Evolutionary conservation across 2,113 vertebrate species (phyloP).

Genomic region (Procavia capensis): DNA sequence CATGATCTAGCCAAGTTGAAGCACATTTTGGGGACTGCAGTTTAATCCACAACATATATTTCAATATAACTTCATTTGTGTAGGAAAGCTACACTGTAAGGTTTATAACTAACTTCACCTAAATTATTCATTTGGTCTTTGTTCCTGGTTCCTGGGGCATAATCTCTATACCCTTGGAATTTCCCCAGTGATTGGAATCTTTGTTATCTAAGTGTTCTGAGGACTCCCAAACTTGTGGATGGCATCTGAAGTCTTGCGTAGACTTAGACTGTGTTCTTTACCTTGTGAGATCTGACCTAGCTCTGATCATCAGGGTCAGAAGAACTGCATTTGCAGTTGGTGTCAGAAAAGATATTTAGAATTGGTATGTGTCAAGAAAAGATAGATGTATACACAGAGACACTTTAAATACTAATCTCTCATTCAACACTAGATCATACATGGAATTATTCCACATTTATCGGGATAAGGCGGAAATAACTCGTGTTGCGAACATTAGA

Average conservation of each 20-base stretch:
- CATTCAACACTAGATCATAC: neutral
- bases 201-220: neutral
- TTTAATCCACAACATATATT: neutral
- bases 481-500: conserved; percentile 40
- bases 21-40: no score
- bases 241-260: neutral
- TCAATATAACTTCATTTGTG: conserved; percentile 31
- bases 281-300: neutral
- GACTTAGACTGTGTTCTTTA: neutral
- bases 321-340: neutral
- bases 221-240: neutral
- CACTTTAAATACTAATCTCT: neutral
- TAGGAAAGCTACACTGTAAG: neutral
- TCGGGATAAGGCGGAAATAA: conserved; percentile 44
- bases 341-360: neutral
- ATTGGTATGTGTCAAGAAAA: neutral
- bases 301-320: neutral
- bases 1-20: no score
- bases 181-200: neutral
- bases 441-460: neutral
- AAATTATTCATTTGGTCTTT: neutral
- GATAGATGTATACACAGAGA: neutral
- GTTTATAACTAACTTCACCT: neutral
- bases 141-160: neutral
- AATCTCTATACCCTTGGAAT: neutral